A percentile compares a stretch with the other conserved stretches of the same genome.
These are phyloP conservation scores for Ceuthmochares aereus DNA, from an alignment of 2,113 vertebrate species.

Conservation along the genomic window DNA sequence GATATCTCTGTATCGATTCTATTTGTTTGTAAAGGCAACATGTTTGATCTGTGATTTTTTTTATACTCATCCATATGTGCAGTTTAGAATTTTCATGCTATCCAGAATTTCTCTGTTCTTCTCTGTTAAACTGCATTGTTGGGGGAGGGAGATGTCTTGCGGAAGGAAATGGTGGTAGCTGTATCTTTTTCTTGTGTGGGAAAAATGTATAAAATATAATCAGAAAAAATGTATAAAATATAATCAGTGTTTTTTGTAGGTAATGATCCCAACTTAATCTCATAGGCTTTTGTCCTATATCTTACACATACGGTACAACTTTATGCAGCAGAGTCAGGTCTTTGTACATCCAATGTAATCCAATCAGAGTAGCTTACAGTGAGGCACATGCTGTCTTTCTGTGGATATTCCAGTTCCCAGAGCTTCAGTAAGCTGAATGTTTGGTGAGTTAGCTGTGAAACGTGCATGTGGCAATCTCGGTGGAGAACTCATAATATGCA, in stretches of 20 bases:
- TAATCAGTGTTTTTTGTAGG: neutral
- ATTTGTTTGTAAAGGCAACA: neutral
- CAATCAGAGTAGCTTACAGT: neutral
- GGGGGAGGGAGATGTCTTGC: neutral
- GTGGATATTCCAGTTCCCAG: neutral
- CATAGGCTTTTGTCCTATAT: neutral
- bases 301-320: neutral
- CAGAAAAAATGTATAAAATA: neutral
- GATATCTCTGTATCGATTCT: neutral
- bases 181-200: neutral
- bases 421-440: accelerated
- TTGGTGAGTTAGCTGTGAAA: neutral
- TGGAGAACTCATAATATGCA: neutral
- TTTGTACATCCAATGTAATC: neutral
- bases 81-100: neutral
- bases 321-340: neutral
- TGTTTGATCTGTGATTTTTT: neutral
- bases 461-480: neutral
- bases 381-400: neutral
- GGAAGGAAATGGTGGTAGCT: neutral
- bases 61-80: neutral
- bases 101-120: neutral
- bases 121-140: neutral
- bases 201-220: neutral
- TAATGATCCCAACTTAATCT: neutral